Evolutionary conservation across 1,140 invertebrate genomes (phyloP).

Genomic region (Dryas iulia): DNA sequence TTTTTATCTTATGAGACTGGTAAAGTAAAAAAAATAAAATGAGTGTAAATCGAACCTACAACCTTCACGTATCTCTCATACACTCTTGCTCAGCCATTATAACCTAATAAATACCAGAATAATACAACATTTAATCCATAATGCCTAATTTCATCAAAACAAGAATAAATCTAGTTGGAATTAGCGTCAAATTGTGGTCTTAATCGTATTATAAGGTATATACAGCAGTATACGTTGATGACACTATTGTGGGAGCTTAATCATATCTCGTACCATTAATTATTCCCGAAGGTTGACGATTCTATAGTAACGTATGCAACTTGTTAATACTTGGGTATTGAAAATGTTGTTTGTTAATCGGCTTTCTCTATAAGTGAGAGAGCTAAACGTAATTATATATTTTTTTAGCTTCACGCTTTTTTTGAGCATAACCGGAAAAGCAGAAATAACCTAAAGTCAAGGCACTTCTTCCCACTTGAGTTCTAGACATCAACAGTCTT

Average conservation of each 20-base stretch:
- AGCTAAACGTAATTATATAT: too few relatives aligned
- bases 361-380: too few relatives aligned
- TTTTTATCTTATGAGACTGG: too few relatives aligned
- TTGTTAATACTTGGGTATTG: neutral
- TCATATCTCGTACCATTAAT: slow-evolving; percentile 69
- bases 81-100: too few relatives aligned
- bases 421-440: too few relatives aligned
- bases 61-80: too few relatives aligned
- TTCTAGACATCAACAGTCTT: too few relatives aligned
- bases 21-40: too few relatives aligned
- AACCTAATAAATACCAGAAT: neutral
- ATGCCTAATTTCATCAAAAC: slow-evolving; percentile 23
- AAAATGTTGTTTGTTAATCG: neutral
- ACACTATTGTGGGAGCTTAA: slow-evolving; percentile 66
- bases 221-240: slow-evolving; percentile 44
- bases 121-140: neutral
- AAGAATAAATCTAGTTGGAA: slow-evolving; percentile 37
- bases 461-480: too few relatives aligned
- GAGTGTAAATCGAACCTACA: neutral
- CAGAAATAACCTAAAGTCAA: too few relatives aligned
- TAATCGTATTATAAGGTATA: slow-evolving; percentile 43
- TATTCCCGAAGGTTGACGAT: slow-evolving; percentile 55
- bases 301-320: slow-evolving; percentile 27
- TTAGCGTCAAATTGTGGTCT: slow-evolving; percentile 44
- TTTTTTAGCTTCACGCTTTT: too few relatives aligned